A percentile compares a stretch with the other conserved stretches of the same genome.
Evolutionary conservation across 2,888 invertebrate genomes (phyloP).

Genomic region (Napeogenes sylphis): DNA sequence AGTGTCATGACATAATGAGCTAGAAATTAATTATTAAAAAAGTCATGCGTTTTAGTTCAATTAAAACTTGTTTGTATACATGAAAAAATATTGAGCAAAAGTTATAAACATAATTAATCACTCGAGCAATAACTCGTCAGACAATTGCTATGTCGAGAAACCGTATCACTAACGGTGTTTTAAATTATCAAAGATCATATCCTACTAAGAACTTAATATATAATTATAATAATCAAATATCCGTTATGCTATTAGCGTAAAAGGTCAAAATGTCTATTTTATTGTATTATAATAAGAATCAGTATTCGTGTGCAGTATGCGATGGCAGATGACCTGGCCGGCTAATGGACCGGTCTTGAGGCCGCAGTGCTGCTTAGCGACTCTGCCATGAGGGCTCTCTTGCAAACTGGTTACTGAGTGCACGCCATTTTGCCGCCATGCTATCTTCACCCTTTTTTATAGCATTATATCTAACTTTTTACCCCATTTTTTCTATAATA

Average conservation of each 20-base stretch:
- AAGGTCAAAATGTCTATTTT: too few relatives aligned
- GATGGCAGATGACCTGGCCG: conserved; percentile 44
- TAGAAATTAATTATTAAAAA: too few relatives aligned
- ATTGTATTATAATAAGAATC: neutral
- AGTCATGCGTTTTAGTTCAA: too few relatives aligned
- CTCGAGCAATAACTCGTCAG: too few relatives aligned
- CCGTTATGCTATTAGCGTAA: too few relatives aligned
- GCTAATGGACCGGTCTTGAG: conserved; percentile 49
- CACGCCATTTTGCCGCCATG: conserved; percentile 36
- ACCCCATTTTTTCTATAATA: neutral
- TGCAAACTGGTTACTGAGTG: conserved; percentile 63
- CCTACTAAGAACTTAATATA: too few relatives aligned
- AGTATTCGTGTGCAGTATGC: conserved; percentile 31
- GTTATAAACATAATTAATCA: too few relatives aligned
- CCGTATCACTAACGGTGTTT: conserved; percentile 18
- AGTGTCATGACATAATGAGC: too few relatives aligned
- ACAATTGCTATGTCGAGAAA: neutral
- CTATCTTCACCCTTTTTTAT: conserved; percentile 34
- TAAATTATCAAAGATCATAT: conserved; percentile 1
- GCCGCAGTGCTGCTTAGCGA: conserved; percentile 39
- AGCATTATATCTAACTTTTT: conserved; percentile 15
- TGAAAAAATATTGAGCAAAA: too few relatives aligned
- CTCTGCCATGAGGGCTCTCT: conserved; percentile 58
- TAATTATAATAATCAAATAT: too few relatives aligned
- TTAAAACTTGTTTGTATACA: too few relatives aligned